Evolutionary conservation across 2,797 vertebrate genomes (phyloP).

Genomic region (Anguilla pacifica): DNA sequence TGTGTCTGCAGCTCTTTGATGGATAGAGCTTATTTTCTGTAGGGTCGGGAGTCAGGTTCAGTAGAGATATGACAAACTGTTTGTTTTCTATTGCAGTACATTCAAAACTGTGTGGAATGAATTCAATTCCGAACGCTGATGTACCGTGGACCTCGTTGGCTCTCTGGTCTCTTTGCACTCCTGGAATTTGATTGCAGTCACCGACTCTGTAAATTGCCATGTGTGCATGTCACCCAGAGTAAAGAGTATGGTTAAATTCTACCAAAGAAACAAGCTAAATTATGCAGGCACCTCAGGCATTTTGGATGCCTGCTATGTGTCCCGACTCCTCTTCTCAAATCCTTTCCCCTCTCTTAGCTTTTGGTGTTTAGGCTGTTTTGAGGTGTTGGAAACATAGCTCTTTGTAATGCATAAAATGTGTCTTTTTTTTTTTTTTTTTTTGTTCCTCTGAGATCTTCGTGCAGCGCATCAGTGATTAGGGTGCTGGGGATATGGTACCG

Average conservation of each 20-base stretch:
- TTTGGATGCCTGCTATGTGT: neutral
- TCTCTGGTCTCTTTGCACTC: conserved; percentile 70
- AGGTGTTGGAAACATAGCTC: neutral
- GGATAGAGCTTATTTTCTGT: conserved; percentile 38
- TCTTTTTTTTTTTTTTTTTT: neutral
- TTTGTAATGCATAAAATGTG: conserved; percentile 21
- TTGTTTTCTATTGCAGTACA: conserved; percentile 66
- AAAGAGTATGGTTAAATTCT: conserved; percentile 64
- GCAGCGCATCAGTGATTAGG: neutral
- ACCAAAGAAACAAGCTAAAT: conserved; percentile 52
- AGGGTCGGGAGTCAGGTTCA: conserved; percentile 36
- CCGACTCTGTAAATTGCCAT: conserved; percentile 75
- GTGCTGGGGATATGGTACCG: neutral
- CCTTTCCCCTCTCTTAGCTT: neutral
- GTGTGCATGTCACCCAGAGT: conserved; percentile 66
- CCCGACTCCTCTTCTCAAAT: neutral
- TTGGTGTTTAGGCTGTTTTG: neutral
- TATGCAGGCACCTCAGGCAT: conserved; percentile 13
- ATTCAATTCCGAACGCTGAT: conserved; percentile 70
- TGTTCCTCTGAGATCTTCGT: neutral
- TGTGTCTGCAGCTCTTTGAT: conserved; percentile 32
- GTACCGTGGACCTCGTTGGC: conserved; percentile 62
- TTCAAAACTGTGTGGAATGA: conserved; percentile 67
- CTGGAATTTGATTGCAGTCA: conserved; percentile 69
- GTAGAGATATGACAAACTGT: conserved; percentile 47